Evolutionary conservation across 2,113 vertebrate species (phyloP).

Genomic region (Mustela nigripes): DNA sequence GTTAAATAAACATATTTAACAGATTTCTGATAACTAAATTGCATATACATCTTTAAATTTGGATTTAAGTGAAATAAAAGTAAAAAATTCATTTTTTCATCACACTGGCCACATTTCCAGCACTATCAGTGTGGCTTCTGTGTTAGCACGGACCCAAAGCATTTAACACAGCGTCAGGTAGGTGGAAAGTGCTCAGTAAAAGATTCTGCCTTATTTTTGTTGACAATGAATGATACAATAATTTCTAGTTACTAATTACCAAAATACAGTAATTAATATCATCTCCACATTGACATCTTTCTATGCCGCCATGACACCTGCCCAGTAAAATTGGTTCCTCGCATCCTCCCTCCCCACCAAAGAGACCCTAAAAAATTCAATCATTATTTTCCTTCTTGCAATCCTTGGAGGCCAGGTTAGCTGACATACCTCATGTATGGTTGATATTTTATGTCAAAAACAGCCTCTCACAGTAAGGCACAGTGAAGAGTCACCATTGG

Average conservation of each 20-base stretch:
- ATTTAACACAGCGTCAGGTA: neutral
- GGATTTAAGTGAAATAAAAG: neutral
- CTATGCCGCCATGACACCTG: neutral
- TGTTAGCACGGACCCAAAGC: neutral
- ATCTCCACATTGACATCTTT: neutral
- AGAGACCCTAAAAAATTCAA: neutral
- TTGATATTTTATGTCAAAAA: conserved; percentile 27
- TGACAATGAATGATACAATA: neutral
- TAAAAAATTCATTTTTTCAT: neutral
- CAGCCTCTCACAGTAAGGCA: neutral
- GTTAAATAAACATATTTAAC: neutral
- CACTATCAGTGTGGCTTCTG: neutral
- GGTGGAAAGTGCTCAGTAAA: neutral
- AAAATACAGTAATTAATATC: neutral
- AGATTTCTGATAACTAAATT: neutral
- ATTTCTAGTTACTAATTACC: neutral
- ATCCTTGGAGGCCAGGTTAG: neutral
- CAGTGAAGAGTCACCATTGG: neutral
- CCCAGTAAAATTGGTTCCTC: neutral
- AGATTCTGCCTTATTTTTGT: neutral
- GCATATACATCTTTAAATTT: neutral
- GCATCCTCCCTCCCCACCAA: neutral
- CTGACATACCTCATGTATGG: neutral
- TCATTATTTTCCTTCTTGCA: neutral
- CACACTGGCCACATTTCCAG: neutral